phyloP scores from a whole-genome alignment of 1,140 invertebrate genomes.

The Caenorhabditis briggsae region DNA sequence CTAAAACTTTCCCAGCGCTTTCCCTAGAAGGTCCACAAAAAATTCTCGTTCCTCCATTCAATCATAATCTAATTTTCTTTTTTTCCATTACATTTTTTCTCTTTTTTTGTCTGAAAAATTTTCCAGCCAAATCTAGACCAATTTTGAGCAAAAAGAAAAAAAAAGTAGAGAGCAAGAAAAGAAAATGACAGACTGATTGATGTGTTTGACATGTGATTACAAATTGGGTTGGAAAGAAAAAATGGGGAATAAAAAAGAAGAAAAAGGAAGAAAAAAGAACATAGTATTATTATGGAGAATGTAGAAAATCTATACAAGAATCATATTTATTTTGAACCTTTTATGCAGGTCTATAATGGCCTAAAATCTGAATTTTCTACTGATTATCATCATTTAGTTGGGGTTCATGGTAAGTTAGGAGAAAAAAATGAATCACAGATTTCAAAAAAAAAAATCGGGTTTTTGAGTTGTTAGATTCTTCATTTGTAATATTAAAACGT shows the following conservation, averaged over 20 bases:
- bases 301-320: background rate
- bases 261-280: background rate
- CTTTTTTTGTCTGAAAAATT: slow-evolving; percentile 12
- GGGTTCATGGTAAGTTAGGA: slow-evolving; percentile 22
- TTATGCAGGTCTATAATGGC: slow-evolving; percentile 34
- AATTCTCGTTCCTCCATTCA: background rate
- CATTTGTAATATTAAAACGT: no score
- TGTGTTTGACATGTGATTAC: slow-evolving; percentile 47
- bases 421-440: no score
- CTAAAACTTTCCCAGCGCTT: background rate
- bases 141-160: background rate
- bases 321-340: slow-evolving; percentile 22
- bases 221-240: background rate
- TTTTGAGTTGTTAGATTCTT: no score
- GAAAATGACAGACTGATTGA: slow-evolving; percentile 34
- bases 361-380: background rate
- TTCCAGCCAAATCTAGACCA: background rate
- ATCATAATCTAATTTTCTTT: slow-evolving; percentile 9
- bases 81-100: background rate
- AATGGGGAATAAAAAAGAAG: background rate
- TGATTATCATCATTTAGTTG: background rate
- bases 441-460: no score
- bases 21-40: background rate
- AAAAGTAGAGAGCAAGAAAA: background rate
- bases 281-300: background rate